phyloP scores from a whole-genome alignment of 1,140 invertebrate species.

The Asobara japonica region DNA sequence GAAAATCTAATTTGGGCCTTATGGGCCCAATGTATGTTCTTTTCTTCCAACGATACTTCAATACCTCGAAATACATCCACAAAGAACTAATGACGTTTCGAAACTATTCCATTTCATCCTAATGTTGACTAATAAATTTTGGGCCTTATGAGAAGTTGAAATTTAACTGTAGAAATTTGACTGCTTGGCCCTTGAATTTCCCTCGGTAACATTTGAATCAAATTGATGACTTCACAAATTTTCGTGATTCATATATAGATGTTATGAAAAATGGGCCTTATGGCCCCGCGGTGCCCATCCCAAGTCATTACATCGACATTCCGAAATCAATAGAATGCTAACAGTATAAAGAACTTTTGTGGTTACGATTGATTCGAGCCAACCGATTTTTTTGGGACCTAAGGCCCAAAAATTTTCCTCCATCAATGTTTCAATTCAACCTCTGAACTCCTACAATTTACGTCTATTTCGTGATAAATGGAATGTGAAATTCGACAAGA shows the following conservation, averaged over 20 bases:
- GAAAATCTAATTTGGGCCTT: not conserved
- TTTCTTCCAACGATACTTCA: not conserved
- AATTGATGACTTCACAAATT: not conserved
- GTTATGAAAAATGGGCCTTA: conserved; percentile 2
- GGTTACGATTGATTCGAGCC: conserved; percentile 13
- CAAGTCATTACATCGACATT: conserved; percentile 2
- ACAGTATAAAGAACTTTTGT: not conserved
- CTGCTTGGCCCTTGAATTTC: no score
- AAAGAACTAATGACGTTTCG: not conserved
- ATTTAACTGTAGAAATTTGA: no score
- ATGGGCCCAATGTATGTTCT: not conserved
- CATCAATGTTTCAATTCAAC: not conserved
- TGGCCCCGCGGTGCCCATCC: not conserved
- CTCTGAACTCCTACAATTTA: no score
- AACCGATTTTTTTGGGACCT: not conserved
- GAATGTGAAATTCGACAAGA: no score
- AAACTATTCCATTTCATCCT: not conserved
- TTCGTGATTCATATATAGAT: not conserved
- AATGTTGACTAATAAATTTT: not conserved
- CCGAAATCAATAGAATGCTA: not conserved
- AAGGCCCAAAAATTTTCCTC: not conserved
- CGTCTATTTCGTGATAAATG: no score
- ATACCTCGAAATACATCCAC: not conserved
- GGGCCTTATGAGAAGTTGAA: not conserved
- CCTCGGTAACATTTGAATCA: no score